Conservation (phyloP, 2,888 invertebrate genomes). For the Lomographa bimaculata region DNA sequence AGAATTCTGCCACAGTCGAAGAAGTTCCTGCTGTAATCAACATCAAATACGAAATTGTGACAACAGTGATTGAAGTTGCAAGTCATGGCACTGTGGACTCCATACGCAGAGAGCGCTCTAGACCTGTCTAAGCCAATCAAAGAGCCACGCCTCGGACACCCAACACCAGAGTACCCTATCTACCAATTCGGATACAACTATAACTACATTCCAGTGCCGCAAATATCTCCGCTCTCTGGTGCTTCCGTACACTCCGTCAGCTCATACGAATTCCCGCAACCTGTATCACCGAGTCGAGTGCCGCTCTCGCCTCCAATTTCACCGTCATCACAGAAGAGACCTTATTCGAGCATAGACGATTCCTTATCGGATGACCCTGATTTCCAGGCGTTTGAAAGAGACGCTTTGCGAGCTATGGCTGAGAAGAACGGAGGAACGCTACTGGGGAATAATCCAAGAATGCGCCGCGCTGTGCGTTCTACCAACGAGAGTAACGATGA, state of each 20-base stretch:
- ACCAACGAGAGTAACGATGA: conserved; percentile 84
- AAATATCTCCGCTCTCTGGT: conserved; percentile 43
- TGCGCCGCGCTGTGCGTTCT: conserved; percentile 80
- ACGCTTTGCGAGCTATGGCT: conserved; percentile 86
- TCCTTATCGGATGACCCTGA: conserved; percentile 73
- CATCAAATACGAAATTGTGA: too few species aligned
- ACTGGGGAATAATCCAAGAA: conserved; percentile 85
- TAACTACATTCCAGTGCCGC: conserved; percentile 34
- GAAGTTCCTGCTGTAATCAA: too few species aligned
- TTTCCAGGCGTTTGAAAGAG: conserved; percentile 87
- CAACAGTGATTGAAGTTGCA: neutral
- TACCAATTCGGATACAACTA: conserved; percentile 37
- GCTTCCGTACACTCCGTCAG: conserved; percentile 44
- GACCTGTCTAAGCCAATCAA: conserved; percentile 51
- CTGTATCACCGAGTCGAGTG: conserved; percentile 10
- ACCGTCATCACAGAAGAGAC: conserved; percentile 35
- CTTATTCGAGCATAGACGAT: conserved; percentile 38
- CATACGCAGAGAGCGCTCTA: conserved; percentile 59
- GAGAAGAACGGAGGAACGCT: conserved; percentile 81
- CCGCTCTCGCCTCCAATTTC: conserved; percentile 44
- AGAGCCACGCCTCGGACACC: conserved; percentile 17
- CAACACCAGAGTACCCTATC: conserved; percentile 8
- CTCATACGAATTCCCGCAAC: conserved; percentile 18
- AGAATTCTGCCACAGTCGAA: too few species aligned
- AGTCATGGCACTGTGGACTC: conserved; percentile 70